Conservation (phyloP, 1,140 invertebrate genomes). For the Mamestra configurata region DNA sequence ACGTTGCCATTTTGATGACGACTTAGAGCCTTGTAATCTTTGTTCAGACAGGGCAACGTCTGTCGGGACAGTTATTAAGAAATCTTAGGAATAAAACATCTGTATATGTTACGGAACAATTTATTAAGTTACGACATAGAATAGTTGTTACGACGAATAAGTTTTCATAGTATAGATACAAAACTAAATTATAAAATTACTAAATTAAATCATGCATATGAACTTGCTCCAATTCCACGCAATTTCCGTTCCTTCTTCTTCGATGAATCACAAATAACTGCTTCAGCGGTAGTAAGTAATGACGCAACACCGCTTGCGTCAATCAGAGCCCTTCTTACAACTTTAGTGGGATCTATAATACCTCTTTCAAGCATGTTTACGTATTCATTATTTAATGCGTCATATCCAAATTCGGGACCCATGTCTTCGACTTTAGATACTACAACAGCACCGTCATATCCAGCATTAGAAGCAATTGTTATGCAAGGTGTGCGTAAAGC, state of each 20-base stretch:
- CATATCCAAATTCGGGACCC: constrained; percentile 93
- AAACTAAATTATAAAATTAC: neutral
- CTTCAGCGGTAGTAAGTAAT: constrained; percentile 93
- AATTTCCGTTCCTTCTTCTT: constrained; percentile 71
- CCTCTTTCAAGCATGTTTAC: constrained; percentile 96
- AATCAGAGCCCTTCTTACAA: constrained; percentile 95
- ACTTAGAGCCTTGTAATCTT: too few relatives aligned
- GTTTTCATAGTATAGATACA: too few relatives aligned
- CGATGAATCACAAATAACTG: constrained; percentile 90
- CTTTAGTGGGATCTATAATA: constrained; percentile 98
- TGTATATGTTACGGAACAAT: too few relatives aligned
- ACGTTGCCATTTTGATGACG: too few relatives aligned
- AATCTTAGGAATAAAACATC: too few relatives aligned
- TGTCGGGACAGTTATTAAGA: too few relatives aligned
- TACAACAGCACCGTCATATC: constrained; percentile 95
- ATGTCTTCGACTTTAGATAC: constrained; percentile 93
- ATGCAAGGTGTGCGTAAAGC: constrained; percentile 92
- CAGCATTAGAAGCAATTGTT: constrained; percentile 97
- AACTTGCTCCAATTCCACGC: neutral
- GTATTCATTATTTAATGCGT: constrained; percentile 95
- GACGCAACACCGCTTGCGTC: constrained; percentile 96
- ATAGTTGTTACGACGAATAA: too few relatives aligned
- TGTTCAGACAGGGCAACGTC: too few relatives aligned
- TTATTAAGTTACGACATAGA: too few relatives aligned
- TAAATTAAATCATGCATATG: constrained; percentile 1